A percentile compares a stretch with the other conserved stretches of the same genome.
Evolutionary conservation across 2,888 invertebrate genomes (phyloP).

Genomic region (Pimpla rufipes): DNA sequence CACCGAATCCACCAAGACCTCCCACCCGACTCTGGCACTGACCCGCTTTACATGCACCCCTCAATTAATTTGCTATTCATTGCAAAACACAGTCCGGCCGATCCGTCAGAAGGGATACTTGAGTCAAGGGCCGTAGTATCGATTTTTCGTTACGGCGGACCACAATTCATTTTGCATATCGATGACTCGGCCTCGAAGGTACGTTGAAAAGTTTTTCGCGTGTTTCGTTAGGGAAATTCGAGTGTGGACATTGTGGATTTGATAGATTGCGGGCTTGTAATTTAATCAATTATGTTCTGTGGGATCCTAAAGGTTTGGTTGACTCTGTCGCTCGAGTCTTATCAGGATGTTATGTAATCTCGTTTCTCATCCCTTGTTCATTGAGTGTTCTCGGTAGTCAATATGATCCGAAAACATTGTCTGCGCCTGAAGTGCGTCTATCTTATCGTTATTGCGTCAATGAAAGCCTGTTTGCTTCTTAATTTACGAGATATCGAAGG

Average conservation of each 20-base stretch:
- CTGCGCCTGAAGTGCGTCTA: neutral
- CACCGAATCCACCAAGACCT: conserved; percentile 25
- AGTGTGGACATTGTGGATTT: neutral
- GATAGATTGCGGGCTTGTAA: too few relatives aligned
- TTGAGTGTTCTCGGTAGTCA: too few relatives aligned
- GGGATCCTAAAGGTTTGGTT: too few relatives aligned
- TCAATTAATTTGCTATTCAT: conserved; percentile 35
- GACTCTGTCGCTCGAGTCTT: too few relatives aligned
- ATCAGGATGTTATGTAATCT: too few relatives aligned
- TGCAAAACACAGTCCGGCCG: neutral
- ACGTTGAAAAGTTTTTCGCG: neutral
- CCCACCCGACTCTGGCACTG: conserved; percentile 26
- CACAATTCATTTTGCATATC: conserved; percentile 5
- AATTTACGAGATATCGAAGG: neutral
- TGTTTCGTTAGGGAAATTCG: neutral
- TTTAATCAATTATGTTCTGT: too few relatives aligned
- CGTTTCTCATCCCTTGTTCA: too few relatives aligned
- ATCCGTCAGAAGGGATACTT: neutral
- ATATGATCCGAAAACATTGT: too few relatives aligned
- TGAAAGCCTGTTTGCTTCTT: neutral
- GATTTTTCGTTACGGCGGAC: neutral
- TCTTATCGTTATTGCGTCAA: conserved; percentile 25
- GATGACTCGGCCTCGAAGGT: neutral
- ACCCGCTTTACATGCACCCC: conserved; percentile 15
- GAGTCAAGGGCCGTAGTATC: neutral